Evolutionary conservation across 2,797 vertebrate species (phyloP), one percentile per base, ranked within the genome.

Genomic region (Danio jaintianensis): DNA sequence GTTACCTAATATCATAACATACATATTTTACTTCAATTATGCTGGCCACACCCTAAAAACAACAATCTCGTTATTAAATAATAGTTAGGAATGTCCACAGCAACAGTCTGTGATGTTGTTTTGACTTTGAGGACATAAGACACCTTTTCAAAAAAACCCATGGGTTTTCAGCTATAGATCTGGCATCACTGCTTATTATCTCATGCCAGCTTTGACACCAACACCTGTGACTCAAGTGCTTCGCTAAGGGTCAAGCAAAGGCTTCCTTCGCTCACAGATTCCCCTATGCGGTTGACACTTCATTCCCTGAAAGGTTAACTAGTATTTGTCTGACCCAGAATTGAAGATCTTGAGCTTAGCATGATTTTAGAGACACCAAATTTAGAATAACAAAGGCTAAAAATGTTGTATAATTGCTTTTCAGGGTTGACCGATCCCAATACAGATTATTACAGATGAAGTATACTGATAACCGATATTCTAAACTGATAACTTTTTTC

Each of bases 211-310:
- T 38, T 74, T 56, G 75, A 56, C 50, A 67, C 47, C 4, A 13
- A 64, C 40, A 36, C 50, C 75, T 67, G 62, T 9, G 20, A 29
- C 50, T n/a, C 62, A 18, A 50, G 48, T 43, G 36, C n/a, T 55
- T 63, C 36, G 22, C 12, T 53, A 15, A 55, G n/a, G 62, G 40
- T 45, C 45, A 52, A 64, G 22, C 20, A 40, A 18, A 11, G 13
- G 18, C 47, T 29, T 16, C 4, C 36, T 7, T 18, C 18, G 42
- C 7, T 42, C 61, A 40, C 61, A 40, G 8, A 18, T 10, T 72
- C 11, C 11, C 52, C 40, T 67, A 20, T 12, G 75, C 3, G 10
- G 40, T 22, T 47, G 48, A 64, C 48, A 43, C n/a, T 20, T 56
- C 36, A 29, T 20, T n/a, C 11, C 52, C 18, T 71, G 50, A 15